A percentile compares a stretch with the other conserved stretches of the same genome.
These are phyloP conservation scores for Elaphurus davidianus DNA, from an alignment of 2,113 vertebrate species.

Conservation along the genomic window DNA sequence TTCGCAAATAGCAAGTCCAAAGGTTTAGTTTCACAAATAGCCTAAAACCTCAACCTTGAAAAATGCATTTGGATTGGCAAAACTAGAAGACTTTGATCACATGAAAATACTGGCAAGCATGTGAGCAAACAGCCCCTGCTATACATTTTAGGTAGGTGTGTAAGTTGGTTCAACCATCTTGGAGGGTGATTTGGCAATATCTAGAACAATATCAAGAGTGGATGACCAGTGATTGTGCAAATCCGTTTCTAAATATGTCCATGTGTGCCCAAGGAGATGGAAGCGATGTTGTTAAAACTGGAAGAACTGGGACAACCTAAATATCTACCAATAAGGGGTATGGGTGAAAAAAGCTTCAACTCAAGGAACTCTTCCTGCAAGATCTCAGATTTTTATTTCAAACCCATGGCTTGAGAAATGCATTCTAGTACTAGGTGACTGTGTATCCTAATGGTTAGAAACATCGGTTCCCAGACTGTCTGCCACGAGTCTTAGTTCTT, in stretches of 20 bases:
- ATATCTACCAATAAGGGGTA: neutral
- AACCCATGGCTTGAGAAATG: neutral
- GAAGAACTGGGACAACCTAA: neutral
- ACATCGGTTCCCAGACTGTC: rapidly evolving
- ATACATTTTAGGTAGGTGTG: rapidly evolving
- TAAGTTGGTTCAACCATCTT: neutral
- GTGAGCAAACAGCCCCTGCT: neutral
- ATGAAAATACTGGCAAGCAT: neutral
- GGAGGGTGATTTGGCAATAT: neutral
- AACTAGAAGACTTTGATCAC: neutral
- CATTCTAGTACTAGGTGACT: neutral
- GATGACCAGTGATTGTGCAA: neutral
- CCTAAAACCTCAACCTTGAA: neutral
- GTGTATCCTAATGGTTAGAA: neutral
- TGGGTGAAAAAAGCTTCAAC: neutral
- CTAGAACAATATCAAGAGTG: neutral
- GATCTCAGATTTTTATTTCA: neutral
- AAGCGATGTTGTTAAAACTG: neutral
- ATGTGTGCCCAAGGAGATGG: neutral
- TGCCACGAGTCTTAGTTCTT: neutral
- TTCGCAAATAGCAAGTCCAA: neutral
- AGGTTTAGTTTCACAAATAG: neutral
- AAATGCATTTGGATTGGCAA: neutral
- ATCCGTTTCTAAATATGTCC: neutral
- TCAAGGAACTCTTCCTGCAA: neutral